These are phyloP conservation scores for Caenorhabditis zanzibari DNA, from an alignment of 2,888 invertebrate species.

Conservation along the genomic window DNA sequence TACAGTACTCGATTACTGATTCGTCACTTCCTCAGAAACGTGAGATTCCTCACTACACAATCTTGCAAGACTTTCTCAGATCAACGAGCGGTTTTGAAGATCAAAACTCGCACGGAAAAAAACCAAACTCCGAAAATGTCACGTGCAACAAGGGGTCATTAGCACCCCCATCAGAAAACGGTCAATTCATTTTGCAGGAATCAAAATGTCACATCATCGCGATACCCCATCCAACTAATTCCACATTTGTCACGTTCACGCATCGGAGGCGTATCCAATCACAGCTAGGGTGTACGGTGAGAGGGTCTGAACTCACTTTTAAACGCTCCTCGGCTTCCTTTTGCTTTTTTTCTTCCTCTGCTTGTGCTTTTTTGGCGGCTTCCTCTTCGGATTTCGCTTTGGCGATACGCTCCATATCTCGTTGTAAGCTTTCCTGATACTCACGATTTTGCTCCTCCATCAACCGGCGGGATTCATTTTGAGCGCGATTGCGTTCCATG, in stretches of 20 bases:
- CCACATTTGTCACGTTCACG: not conserved
- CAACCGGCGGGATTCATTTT: slow-evolving; percentile 42
- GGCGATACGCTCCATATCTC: slow-evolving; percentile 49
- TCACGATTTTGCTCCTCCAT: slow-evolving; percentile 65
- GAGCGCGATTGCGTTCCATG: slow-evolving; percentile 13
- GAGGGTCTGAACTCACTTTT: slow-evolving; percentile 5
- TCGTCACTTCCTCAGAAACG: too few species aligned
- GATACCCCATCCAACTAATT: not conserved
- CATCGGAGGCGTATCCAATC: slow-evolving; percentile 3
- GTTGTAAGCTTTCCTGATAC: slow-evolving; percentile 54
- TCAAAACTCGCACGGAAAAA: slow-evolving; percentile 7
- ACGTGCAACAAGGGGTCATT: slow-evolving; percentile 13
- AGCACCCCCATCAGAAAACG: slow-evolving; percentile 21
- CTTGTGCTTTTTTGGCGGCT: slow-evolving; percentile 20
- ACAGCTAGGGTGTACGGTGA: not conserved
- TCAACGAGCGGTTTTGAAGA: not conserved
- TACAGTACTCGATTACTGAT: too few species aligned
- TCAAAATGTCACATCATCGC: not conserved
- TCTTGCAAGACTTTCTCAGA: not conserved
- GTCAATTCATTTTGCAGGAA: slow-evolving; percentile 15
- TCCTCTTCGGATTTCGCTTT: slow-evolving; percentile 38
- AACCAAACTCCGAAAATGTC: slow-evolving; percentile 10
- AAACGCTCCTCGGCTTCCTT: slow-evolving; percentile 19
- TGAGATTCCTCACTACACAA: not conserved
- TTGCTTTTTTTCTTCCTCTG: slow-evolving; percentile 39